A percentile compares a stretch with the other conserved stretches of the same genome.
These are phyloP conservation scores for Mus spretus DNA, from an alignment of 2,797 vertebrate species.

Conservation along the genomic window DNA sequence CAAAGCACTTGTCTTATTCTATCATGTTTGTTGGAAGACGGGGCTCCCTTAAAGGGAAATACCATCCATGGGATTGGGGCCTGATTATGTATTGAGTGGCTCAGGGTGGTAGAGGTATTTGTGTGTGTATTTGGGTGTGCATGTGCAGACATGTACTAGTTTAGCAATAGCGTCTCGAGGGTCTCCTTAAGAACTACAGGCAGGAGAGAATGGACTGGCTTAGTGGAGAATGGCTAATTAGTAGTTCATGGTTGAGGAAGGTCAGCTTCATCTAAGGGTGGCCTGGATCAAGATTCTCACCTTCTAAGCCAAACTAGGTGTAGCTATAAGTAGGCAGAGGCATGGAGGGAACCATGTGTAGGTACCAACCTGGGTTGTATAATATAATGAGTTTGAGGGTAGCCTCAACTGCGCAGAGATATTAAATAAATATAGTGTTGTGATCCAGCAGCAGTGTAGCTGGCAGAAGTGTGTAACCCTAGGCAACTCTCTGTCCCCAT, in stretches of 20 bases:
- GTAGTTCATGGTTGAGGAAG: no score
- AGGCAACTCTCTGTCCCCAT: neutral
- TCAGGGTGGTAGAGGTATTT: neutral
- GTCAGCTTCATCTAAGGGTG: neutral
- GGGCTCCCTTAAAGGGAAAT: slow-evolving; percentile 15
- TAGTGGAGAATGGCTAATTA: no score
- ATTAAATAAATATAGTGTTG: neutral
- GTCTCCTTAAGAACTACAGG: neutral
- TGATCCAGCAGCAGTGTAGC: neutral
- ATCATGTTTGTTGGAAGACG: neutral
- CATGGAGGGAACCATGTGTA: neutral
- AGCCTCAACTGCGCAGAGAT: neutral
- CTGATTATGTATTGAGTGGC: neutral
- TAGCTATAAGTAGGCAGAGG: neutral
- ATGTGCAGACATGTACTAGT: neutral
- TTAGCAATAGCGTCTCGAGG: neutral
- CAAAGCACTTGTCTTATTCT: neutral
- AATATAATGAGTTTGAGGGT: neutral
- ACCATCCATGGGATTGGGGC: neutral
- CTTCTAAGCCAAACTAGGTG: neutral
- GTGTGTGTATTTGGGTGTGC: neutral
- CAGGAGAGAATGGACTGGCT: neutral
- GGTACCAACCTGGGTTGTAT: neutral
- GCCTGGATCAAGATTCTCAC: neutral
- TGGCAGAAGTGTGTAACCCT: neutral